Conservation (phyloP, 2,113 vertebrate genomes). For the Plotosus lineatus region DNA sequence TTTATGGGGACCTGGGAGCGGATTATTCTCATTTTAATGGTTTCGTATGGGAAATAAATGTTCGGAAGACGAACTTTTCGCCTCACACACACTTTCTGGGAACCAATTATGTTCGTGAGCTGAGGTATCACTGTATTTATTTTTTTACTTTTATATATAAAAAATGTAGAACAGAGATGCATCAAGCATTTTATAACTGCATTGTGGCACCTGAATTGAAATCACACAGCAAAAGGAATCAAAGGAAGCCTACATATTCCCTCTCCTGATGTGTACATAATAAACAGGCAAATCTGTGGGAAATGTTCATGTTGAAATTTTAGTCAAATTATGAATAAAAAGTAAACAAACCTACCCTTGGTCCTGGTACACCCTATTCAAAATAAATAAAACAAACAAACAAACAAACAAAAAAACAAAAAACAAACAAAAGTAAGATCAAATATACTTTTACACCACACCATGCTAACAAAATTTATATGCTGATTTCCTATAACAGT, state of each 20-base stretch:
- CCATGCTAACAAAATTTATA: neutral
- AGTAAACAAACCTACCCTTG: constrained; percentile 76
- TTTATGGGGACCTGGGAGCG: too few species aligned
- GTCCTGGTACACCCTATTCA: constrained; percentile 86
- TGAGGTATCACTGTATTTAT: too few species aligned
- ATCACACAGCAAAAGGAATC: constrained; percentile 26
- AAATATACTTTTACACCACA: neutral
- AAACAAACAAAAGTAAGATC: neutral
- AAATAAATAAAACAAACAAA: constrained; percentile 41
- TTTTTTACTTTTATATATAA: neutral
- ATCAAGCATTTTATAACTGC: neutral
- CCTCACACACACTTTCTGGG: too few species aligned
- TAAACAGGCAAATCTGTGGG: neutral
- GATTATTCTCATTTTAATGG: too few species aligned
- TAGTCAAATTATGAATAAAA: neutral
- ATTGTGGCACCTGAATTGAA: neutral
- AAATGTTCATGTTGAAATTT: neutral
- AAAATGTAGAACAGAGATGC: neutral
- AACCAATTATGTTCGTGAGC: too few species aligned
- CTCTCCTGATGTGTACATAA: neutral
- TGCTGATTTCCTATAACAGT: neutral
- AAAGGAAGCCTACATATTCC: neutral
- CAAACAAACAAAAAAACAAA: constrained; percentile 41
- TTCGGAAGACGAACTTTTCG: too few species aligned
- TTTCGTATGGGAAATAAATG: too few species aligned